phyloP scores from a whole-genome alignment of 2,888 invertebrate species.

The Choreutis nemorana region DNA sequence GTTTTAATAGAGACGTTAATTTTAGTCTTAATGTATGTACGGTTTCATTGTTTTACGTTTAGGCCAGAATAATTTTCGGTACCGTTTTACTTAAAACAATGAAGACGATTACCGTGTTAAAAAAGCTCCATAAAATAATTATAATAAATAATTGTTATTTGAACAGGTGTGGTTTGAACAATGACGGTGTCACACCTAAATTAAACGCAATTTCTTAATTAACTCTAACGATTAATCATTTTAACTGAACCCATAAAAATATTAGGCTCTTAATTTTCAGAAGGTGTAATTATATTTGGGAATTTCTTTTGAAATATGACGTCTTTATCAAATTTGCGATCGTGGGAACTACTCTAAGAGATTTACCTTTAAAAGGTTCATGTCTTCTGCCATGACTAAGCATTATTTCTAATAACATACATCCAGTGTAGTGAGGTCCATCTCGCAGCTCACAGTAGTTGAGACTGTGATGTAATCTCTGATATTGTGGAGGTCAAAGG shows the following conservation, averaged over 20 bases:
- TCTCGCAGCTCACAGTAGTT: conserved; percentile 5
- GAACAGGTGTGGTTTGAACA: conserved; percentile 6
- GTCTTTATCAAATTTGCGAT: conserved; percentile 52
- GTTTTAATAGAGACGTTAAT: not conserved
- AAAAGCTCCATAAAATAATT: too few species aligned
- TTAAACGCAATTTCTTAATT: conserved; percentile 23
- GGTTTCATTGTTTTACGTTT: conserved; percentile 3
- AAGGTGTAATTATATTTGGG: too few species aligned
- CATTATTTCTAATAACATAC: conserved; percentile 31
- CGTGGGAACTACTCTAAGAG: conserved; percentile 43
- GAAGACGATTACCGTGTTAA: too few species aligned
- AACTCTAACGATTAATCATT: conserved; percentile 30
- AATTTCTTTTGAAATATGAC: conserved; percentile 6
- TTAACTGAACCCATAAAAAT: conserved; percentile 2
- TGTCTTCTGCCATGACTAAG: conserved; percentile 39
- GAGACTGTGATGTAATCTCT: conserved; percentile 2
- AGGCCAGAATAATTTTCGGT: too few species aligned
- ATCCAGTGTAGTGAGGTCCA: conserved; percentile 20
- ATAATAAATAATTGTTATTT: too few species aligned
- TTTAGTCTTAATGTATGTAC: conserved; percentile 2
- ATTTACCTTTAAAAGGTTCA: conserved; percentile 34
- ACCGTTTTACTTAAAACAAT: too few species aligned
- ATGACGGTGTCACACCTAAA: not conserved
- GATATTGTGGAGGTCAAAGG: conserved; percentile 16
- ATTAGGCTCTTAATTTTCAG: not conserved